phyloP scores from a whole-genome alignment of 2,113 vertebrate species.

The Carlito syrichta region DNA sequence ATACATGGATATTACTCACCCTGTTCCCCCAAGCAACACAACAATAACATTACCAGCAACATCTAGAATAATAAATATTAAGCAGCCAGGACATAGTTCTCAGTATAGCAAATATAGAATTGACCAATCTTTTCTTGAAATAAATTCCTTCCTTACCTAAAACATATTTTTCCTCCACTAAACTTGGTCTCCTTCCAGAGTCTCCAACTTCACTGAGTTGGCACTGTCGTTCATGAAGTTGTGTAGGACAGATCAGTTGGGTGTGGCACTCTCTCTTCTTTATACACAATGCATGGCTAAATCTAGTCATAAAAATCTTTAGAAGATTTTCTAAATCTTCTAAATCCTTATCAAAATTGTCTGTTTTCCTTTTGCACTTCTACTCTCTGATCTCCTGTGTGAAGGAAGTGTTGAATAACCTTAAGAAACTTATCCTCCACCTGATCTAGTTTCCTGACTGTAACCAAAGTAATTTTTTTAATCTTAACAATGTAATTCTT shows the following conservation, averaged over 20 bases:
- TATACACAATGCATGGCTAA: not conserved
- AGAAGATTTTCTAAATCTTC: too few species aligned
- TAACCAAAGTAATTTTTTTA: not conserved
- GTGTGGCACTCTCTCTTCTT: not conserved
- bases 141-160: not conserved
- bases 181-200: not conserved
- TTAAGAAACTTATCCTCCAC: not conserved
- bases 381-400: not conserved
- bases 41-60: not conserved
- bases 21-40: not conserved
- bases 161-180: not conserved
- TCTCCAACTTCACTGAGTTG: not conserved
- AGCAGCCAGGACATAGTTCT: not conserved
- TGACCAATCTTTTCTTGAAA: not conserved
- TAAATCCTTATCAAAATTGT: not conserved
- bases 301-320: too few species aligned
- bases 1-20: not conserved
- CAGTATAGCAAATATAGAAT: not conserved
- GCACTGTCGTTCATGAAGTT: accelerated
- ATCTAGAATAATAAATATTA: not conserved
- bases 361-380: not conserved
- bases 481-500: not conserved
- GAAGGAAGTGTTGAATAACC: not conserved
- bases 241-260: not conserved
- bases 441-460: not conserved